phyloP scores from a whole-genome alignment of 1,140 invertebrate genomes.

The Drosophila cardini region DNA sequence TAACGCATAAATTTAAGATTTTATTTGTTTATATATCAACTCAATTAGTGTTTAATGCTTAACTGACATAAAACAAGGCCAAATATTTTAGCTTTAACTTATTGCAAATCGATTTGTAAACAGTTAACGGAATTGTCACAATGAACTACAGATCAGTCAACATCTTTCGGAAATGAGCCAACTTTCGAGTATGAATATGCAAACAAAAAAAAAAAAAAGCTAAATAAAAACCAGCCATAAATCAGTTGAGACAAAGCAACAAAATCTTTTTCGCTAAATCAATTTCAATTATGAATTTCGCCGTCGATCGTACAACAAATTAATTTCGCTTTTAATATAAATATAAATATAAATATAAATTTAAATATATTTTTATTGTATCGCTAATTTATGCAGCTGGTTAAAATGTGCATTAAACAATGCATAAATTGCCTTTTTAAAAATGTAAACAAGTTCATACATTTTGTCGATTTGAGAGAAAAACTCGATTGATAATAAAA shows the following conservation, averaged over 20 bases:
- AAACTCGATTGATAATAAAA: slow-evolving; percentile 16
- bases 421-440: slow-evolving; percentile 31
- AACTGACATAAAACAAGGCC: slow-evolving; percentile 1
- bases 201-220: slow-evolving; percentile 29
- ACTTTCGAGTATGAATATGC: neutral
- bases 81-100: neutral
- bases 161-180: neutral
- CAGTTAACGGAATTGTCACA: slow-evolving; percentile 12
- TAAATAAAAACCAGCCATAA: slow-evolving; percentile 27
- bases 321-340: slow-evolving; percentile 43
- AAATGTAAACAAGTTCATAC: slow-evolving; percentile 29
- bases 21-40: slow-evolving; percentile 25
- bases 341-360: slow-evolving; percentile 10
- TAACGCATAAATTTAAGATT: slow-evolving; percentile 12
- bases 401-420: slow-evolving; percentile 36
- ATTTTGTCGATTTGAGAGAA: slow-evolving; percentile 23
- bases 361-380: slow-evolving; percentile 41
- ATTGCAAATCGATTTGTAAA: slow-evolving; percentile 30
- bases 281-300: slow-evolving; percentile 68
- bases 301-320: slow-evolving; percentile 41
- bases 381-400: slow-evolving; percentile 59
- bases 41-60: slow-evolving; percentile 6
- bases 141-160: slow-evolving; percentile 6
- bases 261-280: slow-evolving; percentile 53
- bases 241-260: slow-evolving; percentile 33